Evolutionary conservation across 2,888 invertebrate genomes (phyloP).

Genomic region (Trilocha varians): DNA sequence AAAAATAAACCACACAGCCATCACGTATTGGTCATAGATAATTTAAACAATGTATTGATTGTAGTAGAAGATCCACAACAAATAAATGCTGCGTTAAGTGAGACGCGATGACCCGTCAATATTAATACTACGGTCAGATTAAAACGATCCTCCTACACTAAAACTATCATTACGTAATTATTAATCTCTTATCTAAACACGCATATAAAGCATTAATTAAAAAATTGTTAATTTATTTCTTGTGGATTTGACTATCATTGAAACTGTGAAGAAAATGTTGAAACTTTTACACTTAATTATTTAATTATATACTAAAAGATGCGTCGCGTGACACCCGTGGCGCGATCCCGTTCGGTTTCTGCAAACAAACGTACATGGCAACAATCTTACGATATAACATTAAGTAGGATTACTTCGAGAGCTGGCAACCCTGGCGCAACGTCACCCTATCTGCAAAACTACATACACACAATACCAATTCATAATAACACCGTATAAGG

Average conservation of each 20-base stretch:
- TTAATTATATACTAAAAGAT: slow-evolving; percentile 45
- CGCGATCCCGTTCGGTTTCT: slow-evolving; percentile 37
- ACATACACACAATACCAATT: slow-evolving; percentile 49
- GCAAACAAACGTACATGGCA: slow-evolving; percentile 69
- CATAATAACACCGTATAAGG: too few relatives aligned
- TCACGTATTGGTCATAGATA: slow-evolving; percentile 20
- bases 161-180: background rate
- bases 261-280: slow-evolving; percentile 21
- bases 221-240: slow-evolving; percentile 28
- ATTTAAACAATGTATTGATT: slow-evolving; percentile 29
- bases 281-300: slow-evolving; percentile 17
- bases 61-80: slow-evolving; percentile 46
- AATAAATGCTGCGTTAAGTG: slow-evolving; percentile 31
- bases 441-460: slow-evolving; percentile 66
- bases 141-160: too few relatives aligned
- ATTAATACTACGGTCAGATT: too few relatives aligned
- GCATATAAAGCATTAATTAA: background rate
- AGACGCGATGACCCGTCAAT: too few relatives aligned
- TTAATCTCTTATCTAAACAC: background rate
- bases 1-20: slow-evolving; percentile 55
- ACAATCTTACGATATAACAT: slow-evolving; percentile 35
- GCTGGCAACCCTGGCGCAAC: slow-evolving; percentile 52
- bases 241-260: slow-evolving; percentile 24
- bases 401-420: slow-evolving; percentile 26
- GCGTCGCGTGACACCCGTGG: slow-evolving; percentile 35